Conservation (phyloP, 2,113 vertebrate genomes). For the Engraulis encrasicolus region DNA sequence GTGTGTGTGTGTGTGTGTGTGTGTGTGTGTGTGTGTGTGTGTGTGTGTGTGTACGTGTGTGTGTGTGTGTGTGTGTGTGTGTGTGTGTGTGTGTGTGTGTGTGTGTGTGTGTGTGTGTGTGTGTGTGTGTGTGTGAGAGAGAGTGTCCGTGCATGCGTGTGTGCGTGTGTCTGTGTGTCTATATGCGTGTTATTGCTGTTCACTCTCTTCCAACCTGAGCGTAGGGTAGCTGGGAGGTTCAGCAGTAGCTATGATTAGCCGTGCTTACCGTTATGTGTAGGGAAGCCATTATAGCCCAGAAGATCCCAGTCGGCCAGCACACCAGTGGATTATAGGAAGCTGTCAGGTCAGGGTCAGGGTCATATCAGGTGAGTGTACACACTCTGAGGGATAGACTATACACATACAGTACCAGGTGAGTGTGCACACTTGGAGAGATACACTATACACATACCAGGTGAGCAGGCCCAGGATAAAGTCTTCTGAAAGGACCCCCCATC, state of each 20-base stretch:
- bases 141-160: background rate
- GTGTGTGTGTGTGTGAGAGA: background rate
- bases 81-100: background rate
- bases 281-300: background rate
- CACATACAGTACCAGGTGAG: too few relatives aligned
- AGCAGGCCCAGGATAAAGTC: too few relatives aligned
- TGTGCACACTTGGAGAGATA: too few relatives aligned
- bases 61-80: background rate
- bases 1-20: constrained; percentile 29
- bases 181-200: background rate
- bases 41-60: background rate
- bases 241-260: background rate
- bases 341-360: background rate
- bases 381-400: background rate
- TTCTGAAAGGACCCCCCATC: too few relatives aligned
- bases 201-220: background rate
- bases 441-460: too few relatives aligned
- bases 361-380: background rate
- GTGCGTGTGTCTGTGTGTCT: background rate
- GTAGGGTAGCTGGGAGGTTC: background rate
- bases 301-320: background rate
- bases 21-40: constrained; percentile 32
- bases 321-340: background rate
- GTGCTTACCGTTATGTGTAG: background rate
- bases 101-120: background rate